Base-by-base conservation (phyloP, 1,140 invertebrate genomes). In the Heliothis virescens region DNA sequence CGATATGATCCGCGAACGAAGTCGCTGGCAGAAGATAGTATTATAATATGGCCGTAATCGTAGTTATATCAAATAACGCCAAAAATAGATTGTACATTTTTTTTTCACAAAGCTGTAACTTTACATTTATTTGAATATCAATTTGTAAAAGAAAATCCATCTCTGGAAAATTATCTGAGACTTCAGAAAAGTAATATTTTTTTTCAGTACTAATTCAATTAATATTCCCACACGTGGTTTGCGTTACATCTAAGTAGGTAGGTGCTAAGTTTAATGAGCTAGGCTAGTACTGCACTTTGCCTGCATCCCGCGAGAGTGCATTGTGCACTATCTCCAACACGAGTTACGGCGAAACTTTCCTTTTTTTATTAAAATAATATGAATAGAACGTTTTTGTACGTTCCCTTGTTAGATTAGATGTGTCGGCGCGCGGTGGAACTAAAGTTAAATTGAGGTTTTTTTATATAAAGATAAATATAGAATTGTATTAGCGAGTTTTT, bases 301-400 rank as follows among this genome's bases (percentile, higher is more conserved):
- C 63, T 48, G n/a, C 47, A 48, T n/a, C 62, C 47, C 63, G 12
- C n/a, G 41, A 50, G 63, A 67, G 63, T 41, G 34, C 34, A 41
- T 41, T 67, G 34, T 34, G 5, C 16, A 63, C 47, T 67, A 7
- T 21, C 41, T 21, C 7, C 41, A 5, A 67, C 63, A 67, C 47
- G 63, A 67, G 47, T 67, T 15, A 67, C 63, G 10, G 16, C n/a
- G 9, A 47, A 67, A 67, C 26, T 67, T 67, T 67, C 41, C 63
- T 41, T 67, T 21, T 50, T 41, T 41, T 9, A 34, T 7, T 41
- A 41, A 41, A 41, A 18, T 48, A 18, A 67, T 65, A 41, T 48
- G n/a, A 67, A 50, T 50, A 16, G 15, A 9, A 15, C 34, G n/a
- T 41, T 63, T 63, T 63, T 63, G 26, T 63, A 63, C 13, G 18